Percentiles rank a stretch among this genome's conserved stretches.
phyloP scores from a whole-genome alignment of 2,113 vertebrate species.

The Platysternon megacephalum region DNA sequence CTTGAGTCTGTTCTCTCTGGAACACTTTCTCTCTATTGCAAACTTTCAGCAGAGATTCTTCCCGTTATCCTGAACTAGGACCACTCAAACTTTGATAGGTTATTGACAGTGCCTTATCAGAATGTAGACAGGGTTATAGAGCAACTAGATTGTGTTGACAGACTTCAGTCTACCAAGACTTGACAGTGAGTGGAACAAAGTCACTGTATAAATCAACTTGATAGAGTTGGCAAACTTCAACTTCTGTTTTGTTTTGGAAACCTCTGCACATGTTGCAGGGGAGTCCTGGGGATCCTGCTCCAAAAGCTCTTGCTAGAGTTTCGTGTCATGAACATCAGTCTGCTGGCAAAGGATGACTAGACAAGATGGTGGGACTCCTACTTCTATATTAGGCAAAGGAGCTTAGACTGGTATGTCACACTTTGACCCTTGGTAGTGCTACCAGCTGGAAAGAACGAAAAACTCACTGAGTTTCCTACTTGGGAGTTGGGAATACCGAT shows the following conservation, averaged over 20 bases:
- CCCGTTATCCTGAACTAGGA: accelerated
- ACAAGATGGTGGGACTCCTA: neutral
- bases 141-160: accelerated
- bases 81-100: neutral
- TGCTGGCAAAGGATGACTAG: neutral
- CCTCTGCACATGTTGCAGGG: accelerated
- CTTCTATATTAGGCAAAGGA: neutral
- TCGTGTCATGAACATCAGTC: neutral
- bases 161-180: neutral
- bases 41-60: neutral
- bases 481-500: neutral
- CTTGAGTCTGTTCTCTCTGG: accelerated
- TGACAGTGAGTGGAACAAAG: neutral
- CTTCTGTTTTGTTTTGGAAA: neutral
- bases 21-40: neutral
- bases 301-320: neutral
- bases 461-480: neutral
- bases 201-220: accelerated
- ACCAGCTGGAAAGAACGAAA: neutral
- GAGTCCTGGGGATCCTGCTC: neutral
- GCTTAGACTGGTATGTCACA: neutral
- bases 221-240: accelerated
- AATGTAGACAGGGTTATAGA: neutral
- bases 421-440: neutral
- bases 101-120: slow-evolving; percentile 46